Evolutionary conservation across 1,140 invertebrate species (phyloP).

Genomic region (Euura lappo): DNA sequence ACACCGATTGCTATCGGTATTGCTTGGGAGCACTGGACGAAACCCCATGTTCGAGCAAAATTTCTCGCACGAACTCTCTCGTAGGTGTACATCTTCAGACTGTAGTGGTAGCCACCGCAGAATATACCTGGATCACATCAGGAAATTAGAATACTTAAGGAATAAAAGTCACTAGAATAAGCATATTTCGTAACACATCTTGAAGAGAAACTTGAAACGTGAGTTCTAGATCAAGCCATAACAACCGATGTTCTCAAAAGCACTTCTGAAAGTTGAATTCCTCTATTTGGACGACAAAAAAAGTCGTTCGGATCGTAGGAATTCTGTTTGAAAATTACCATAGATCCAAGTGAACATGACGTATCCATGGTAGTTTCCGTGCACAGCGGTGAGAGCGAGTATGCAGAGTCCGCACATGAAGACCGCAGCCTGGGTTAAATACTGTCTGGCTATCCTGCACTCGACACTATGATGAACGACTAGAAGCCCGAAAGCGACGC

Average conservation of each 20-base stretch:
- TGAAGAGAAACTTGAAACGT: too few relatives aligned
- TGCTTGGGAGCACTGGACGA: conserved; percentile 86
- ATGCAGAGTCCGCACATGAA: conserved; percentile 82
- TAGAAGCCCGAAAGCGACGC: conserved; percentile 79
- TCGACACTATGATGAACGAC: conserved; percentile 83
- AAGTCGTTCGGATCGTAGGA: too few relatives aligned
- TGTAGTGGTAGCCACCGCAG: conserved; percentile 85
- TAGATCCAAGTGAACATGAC: conserved; percentile 87
- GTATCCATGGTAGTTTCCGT: conserved; percentile 78
- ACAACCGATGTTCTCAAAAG: too few relatives aligned
- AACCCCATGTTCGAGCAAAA: conserved; percentile 88
- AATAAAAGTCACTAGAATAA: too few relatives aligned
- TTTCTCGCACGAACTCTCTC: conserved; percentile 84
- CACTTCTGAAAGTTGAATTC: too few relatives aligned
- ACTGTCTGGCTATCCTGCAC: conserved; percentile 85
- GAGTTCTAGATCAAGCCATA: too few relatives aligned
- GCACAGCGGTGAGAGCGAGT: conserved; percentile 81
- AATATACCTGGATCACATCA: conserved; percentile 67
- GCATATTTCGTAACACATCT: too few relatives aligned
- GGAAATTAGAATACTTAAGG: too few relatives aligned
- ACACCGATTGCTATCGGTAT: conserved; percentile 86
- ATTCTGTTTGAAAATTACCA: too few relatives aligned
- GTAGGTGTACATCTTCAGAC: conserved; percentile 88
- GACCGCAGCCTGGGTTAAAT: conserved; percentile 78
- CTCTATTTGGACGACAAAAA: too few relatives aligned